These are phyloP conservation scores for Pheucticus melanocephalus DNA, from an alignment of 2,113 vertebrate species.

Conservation along the genomic window DNA sequence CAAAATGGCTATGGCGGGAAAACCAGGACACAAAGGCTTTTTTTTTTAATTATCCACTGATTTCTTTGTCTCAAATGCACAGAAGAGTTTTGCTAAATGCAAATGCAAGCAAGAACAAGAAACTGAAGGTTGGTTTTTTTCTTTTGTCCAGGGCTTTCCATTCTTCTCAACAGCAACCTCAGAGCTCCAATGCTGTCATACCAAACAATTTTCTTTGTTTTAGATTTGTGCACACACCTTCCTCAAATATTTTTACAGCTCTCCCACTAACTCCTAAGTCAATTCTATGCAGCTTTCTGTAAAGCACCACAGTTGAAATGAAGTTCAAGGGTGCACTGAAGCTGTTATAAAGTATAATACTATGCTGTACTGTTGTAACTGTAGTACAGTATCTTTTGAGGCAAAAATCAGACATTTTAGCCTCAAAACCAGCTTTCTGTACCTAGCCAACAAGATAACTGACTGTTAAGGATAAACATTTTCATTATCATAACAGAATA, in stretches of 20 bases:
- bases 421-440: background rate
- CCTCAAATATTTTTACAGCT: conserved; percentile 19
- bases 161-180: background rate
- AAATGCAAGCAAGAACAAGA: background rate
- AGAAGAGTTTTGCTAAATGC: background rate
- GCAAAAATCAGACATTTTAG: background rate
- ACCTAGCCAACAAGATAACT: background rate
- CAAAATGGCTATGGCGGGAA: background rate
- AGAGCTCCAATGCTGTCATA: background rate
- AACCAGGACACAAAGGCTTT: background rate
- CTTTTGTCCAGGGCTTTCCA: background rate
- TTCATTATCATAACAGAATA: background rate
- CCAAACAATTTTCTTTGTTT: background rate
- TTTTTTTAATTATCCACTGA: background rate
- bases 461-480: background rate
- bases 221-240: conserved; percentile 10
- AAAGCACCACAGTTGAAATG: background rate
- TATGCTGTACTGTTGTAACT: background rate
- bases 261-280: background rate
- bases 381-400: background rate
- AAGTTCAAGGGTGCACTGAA: background rate
- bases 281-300: background rate
- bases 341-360: background rate
- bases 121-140: background rate
- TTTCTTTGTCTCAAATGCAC: background rate